Base-by-base conservation (phyloP, 2,113 vertebrate genomes). In the Ariopsis seemanni region DNA sequence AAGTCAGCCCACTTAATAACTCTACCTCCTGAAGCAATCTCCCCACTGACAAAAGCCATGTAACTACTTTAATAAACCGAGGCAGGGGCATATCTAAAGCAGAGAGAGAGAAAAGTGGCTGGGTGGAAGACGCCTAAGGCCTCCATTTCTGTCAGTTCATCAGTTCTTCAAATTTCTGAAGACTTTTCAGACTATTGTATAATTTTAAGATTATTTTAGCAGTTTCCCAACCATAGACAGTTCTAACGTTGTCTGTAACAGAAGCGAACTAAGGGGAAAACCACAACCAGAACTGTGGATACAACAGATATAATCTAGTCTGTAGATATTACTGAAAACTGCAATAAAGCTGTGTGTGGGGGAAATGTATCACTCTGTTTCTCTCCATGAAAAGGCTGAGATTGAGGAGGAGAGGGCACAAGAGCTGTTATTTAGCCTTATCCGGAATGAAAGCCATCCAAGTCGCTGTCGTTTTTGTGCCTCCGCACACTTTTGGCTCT, bases 381-480 rank as follows among this genome's bases (percentile, higher is more conserved):
- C 82, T 78, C 52, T 75, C 25, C 42, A n/a, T 65, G 62, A 85
- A 89, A 81, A 86, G 81, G 57, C 79, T 14, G 60, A 71, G 80
- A 85, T 53, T 83, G 62, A 81, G 84, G 75, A 88, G 87, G 60
- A 80, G 85, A 67, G 90, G 90, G 88, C 25, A 89, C 72, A 90
- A 88, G 82, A 48, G 53, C 85, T 87, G 90, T 85, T 91, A 93
- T 93, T 93, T 92, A 94, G 89, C 88, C 81, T 89, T 92, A 89
- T 92, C 90, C 90, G 72, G 91, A 92, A 92, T 84, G 91, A 90
- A 93, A 93, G 90, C 83, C 90, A 88, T 83, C 87, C 89, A 89
- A 88, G 78, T 86, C 83, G 25, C 34, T 87, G 79, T 89, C 86
- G 89, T 89, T 90, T 90, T 86, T 91, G 69, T 20, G 77, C 62